Base-by-base conservation (phyloP, 1,140 invertebrate genomes). In the Caenorhabditis inopinata region DNA sequence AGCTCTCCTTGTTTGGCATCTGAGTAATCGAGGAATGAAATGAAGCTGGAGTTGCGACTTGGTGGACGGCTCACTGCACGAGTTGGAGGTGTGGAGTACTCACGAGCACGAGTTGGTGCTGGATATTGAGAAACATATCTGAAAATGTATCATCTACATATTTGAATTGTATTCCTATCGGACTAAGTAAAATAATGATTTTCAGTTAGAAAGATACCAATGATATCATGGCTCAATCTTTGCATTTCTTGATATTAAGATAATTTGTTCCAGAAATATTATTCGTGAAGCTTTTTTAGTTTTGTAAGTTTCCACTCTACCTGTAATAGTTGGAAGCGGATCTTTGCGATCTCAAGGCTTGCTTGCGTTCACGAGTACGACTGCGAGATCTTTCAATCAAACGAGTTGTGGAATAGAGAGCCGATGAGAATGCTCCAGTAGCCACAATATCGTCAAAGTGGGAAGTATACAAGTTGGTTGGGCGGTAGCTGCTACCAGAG, bases 1-100 rank as follows among this genome's bases (percentile, higher is more conserved):
- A 88, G 79, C 25, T 88, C 87, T 82, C 85, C 85, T 53, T 88
- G 82, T 76, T 88, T 88, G 62, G 85, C 29, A 14, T 79, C 85
- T 21, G 78, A 82, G 83, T 88, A 88, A 48, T 88, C 87, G 45
- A 88, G 48, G 86, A 88, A 88, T 16, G 86, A 87, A 58, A 83
- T 80, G 73, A 88, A 88, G 9, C 87, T 89, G 11, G 85, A 83
- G 21, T 53, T 82, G 16, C 85, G 81, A 47, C 78, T 79, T 27
- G 87, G 86, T 12, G 85, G 81, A 45, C 87, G 85, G 76, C 82
- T 89, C 38, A 88, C 23, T 14, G 49, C 78, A 18, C 76, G 76
- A 23, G 82, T 85, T 32, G 85, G 86, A n/a, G 87, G 86, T 12
- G 87, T 87, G 14, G 79, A 83, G 79, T 88, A 88, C 18, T 88